phyloP scores from a whole-genome alignment of 2,113 vertebrate genomes.

The Galbula dea region DNA sequence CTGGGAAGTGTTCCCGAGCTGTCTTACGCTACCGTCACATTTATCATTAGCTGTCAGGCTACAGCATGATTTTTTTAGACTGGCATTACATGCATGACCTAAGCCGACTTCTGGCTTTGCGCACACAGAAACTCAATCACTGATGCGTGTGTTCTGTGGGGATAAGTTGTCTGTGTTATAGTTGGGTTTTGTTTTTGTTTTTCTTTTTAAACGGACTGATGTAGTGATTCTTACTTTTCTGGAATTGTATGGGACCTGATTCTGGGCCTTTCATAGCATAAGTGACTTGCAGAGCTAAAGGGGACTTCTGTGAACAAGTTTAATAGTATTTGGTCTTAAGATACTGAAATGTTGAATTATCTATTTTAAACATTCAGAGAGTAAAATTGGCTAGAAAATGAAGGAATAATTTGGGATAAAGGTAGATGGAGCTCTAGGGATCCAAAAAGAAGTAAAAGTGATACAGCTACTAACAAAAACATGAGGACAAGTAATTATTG shows the following conservation, averaged over 20 bases:
- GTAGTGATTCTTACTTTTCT: not conserved
- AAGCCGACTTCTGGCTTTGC: not conserved
- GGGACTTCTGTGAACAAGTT: not conserved
- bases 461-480: not conserved
- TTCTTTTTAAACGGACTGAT: too few species aligned
- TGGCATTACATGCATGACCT: not conserved
- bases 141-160: not conserved
- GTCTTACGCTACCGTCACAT: not conserved
- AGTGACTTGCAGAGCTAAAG: not conserved
- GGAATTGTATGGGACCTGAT: not conserved
- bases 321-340: not conserved
- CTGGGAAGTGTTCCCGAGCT: not conserved
- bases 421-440: not conserved
- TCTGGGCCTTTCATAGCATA: not conserved
- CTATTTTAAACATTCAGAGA: not conserved
- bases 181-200: too few species aligned
- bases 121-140: not conserved
- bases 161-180: not conserved
- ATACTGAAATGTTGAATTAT: not conserved
- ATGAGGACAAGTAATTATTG: not conserved
- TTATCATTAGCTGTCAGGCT: not conserved
- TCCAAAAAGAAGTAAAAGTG: not conserved
- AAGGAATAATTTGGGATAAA: not conserved
- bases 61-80: not conserved
- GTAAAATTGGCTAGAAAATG: not conserved